phyloP scores from a whole-genome alignment of 2,888 invertebrate genomes.

The Lysandra coridon region DNA sequence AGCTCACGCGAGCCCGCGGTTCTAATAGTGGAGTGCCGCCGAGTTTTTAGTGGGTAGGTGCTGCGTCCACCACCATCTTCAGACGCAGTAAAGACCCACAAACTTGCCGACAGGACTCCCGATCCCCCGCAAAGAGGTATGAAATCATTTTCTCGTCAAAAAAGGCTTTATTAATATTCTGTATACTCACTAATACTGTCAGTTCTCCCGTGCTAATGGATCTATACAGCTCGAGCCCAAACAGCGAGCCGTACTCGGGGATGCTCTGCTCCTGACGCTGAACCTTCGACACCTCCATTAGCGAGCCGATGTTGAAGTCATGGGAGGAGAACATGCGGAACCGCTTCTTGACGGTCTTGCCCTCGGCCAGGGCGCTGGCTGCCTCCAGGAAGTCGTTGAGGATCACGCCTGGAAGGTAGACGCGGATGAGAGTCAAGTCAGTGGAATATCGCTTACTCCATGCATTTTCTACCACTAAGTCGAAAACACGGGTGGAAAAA shows the following conservation, averaged over 20 bases:
- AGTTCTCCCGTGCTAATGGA: constrained; percentile 52
- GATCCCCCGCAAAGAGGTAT: too few relatives aligned
- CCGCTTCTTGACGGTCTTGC: constrained; percentile 49
- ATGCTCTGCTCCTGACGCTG: constrained; percentile 50
- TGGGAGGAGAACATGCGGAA: constrained; percentile 62
- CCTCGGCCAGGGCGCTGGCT: constrained; percentile 54
- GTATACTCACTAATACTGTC: constrained; percentile 59
- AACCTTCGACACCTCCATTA: constrained; percentile 63
- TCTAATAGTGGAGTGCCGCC: too few relatives aligned
- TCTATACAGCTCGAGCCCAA: constrained; percentile 61
- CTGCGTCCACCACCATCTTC: too few relatives aligned
- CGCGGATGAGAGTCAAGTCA: neutral
- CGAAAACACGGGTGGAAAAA: too few relatives aligned
- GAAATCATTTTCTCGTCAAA: too few relatives aligned
- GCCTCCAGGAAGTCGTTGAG: constrained; percentile 59
- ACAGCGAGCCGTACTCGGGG: constrained; percentile 66
- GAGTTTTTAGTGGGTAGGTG: too few relatives aligned
- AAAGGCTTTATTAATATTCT: neutral
- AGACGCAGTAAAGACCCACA: too few relatives aligned
- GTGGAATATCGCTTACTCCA: neutral
- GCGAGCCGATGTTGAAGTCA: constrained; percentile 69
- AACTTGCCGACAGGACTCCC: too few relatives aligned
- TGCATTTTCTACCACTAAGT: neutral
- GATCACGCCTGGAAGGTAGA: constrained; percentile 45
- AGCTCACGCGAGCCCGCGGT: too few relatives aligned